phyloP scores from a whole-genome alignment of 2,113 vertebrate genomes.

The Rhegmatorhina hoffmannsi region DNA sequence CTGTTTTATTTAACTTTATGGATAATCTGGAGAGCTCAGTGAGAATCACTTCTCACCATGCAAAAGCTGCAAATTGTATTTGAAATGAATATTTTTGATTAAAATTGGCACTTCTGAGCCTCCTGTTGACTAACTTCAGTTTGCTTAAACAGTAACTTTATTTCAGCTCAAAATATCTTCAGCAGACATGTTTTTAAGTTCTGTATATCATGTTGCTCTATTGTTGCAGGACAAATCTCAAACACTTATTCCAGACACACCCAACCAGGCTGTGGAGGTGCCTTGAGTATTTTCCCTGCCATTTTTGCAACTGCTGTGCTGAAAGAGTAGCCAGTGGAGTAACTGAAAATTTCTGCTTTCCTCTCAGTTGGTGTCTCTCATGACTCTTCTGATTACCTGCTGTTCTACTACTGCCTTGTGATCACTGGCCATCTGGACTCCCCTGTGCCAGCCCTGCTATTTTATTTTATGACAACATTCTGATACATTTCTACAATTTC shows the following conservation, averaged over 20 bases:
- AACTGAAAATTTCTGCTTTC: not conserved
- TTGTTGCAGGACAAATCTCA: not conserved
- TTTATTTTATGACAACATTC: not conserved
- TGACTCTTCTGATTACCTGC: not conserved
- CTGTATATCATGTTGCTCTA: not conserved
- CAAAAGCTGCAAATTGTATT: conserved; percentile 37
- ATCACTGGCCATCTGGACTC: conserved; percentile 7
- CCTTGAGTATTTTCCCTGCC: not conserved
- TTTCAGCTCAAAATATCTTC: not conserved
- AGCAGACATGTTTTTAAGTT: not conserved
- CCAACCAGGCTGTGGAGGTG: not conserved
- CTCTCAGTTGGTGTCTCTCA: not conserved
- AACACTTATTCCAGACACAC: not conserved
- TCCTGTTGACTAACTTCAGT: not conserved
- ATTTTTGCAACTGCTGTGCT: not conserved
- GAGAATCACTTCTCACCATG: conserved; percentile 35
- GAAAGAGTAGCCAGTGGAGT: not conserved
- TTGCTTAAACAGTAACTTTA: not conserved
- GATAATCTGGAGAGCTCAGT: not conserved
- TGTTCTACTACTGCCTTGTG: not conserved
- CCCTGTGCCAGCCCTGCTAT: not conserved
- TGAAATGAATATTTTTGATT: conserved; percentile 17
- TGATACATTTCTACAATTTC: not conserved
- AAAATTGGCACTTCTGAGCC: not conserved
- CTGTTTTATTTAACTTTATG: conserved; percentile 6